Conservation (phyloP, 2,797 vertebrate species). For the Tokudaia tokunoshimensis region DNA sequence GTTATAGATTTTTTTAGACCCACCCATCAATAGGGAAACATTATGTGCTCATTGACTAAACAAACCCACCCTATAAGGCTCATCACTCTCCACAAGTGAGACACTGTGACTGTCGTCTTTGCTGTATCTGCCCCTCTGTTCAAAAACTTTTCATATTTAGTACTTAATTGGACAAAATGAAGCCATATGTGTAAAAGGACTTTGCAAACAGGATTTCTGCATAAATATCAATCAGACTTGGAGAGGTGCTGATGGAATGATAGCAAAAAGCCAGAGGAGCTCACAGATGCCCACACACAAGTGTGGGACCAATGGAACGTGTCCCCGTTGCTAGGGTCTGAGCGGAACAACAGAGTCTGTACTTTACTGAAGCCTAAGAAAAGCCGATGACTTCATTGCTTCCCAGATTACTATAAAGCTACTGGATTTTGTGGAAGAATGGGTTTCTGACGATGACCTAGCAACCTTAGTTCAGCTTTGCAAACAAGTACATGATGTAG, state of each 20-base stretch:
- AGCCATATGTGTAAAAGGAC: background rate
- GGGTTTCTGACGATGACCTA: background rate
- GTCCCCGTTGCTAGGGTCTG: background rate
- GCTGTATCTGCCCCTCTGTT: background rate
- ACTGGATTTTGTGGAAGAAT: background rate
- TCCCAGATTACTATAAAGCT: slow-evolving; percentile 50
- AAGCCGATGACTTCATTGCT: slow-evolving; percentile 55
- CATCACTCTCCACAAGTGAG: background rate
- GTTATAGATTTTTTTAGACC: background rate
- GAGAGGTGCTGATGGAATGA: background rate
- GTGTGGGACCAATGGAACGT: accelerated
- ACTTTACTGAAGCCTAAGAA: slow-evolving; percentile 54
- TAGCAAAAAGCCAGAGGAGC: accelerated
- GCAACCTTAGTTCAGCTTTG: background rate
- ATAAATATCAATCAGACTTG: accelerated
- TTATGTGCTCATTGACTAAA: background rate
- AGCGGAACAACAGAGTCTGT: background rate
- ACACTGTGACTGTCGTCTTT: background rate
- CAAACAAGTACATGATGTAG: accelerated
- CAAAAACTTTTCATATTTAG: background rate
- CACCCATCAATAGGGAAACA: background rate
- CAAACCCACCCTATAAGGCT: background rate
- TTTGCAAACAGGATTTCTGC: background rate
- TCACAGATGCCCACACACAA: accelerated
- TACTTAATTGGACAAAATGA: background rate